Percentiles rank a stretch among this genome's conserved stretches.
These are phyloP conservation scores for Melanotaenia maccullochi DNA, from an alignment of 2,797 vertebrate genomes.

Conservation along the genomic window DNA sequence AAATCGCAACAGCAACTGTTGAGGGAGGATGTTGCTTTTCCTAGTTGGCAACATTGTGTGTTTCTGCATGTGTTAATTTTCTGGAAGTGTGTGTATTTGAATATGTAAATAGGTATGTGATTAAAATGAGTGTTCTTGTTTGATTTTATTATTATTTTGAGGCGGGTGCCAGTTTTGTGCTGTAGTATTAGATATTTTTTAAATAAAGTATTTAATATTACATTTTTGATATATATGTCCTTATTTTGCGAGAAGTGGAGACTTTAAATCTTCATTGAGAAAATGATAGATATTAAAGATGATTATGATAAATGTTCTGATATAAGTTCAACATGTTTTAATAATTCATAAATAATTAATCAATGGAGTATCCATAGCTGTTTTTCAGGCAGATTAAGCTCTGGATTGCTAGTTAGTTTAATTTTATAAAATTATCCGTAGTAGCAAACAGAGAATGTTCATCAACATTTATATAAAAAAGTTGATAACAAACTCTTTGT, in stretches of 20 bases:
- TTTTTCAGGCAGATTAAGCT: not conserved
- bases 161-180: constrained; percentile 6
- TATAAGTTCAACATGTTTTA: not conserved
- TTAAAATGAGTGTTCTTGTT: constrained; percentile 40
- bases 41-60: constrained; percentile 38
- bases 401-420: not conserved
- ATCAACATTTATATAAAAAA: not conserved
- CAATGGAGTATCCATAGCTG: too few relatives aligned
- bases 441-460: not conserved
- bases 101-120: constrained; percentile 26
- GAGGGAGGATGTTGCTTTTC: constrained; percentile 27
- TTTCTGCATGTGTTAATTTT: constrained; percentile 50
- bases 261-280: not conserved
- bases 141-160: not conserved
- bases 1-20: constrained; percentile 62
- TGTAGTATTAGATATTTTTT: constrained; percentile 53
- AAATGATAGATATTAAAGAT: not conserved
- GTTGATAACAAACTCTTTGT: not conserved
- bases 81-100: constrained; percentile 56
- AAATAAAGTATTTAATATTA: constrained; percentile 61
- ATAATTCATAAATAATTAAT: too few relatives aligned
- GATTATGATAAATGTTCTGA: not conserved
- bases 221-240: not conserved
- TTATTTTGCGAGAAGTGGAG: not conserved
- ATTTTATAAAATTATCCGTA: not conserved